phyloP scores from a whole-genome alignment of 2,888 invertebrate genomes.

The Gerosis bhagava region DNA sequence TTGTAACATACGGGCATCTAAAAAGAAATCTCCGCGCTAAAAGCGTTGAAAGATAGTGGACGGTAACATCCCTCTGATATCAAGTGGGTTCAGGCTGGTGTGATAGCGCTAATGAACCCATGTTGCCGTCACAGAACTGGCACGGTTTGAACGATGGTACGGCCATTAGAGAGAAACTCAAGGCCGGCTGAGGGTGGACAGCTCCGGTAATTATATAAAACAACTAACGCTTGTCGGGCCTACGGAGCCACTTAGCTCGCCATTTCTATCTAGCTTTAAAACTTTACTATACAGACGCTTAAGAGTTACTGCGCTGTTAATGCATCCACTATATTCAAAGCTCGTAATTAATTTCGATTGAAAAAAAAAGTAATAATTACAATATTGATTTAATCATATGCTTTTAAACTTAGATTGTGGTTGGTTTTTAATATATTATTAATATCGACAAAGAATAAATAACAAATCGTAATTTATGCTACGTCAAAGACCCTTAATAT shows the following conservation, averaged over 20 bases:
- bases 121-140: constrained; percentile 71
- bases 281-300: constrained; percentile 17
- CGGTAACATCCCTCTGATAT: constrained; percentile 59
- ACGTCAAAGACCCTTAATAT: no score
- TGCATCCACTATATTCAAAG: constrained; percentile 21
- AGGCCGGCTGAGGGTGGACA: constrained; percentile 64
- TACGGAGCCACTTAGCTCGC: constrained; percentile 25
- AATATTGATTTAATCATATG: no score
- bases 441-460: no score
- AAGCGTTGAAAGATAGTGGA: constrained; percentile 69
- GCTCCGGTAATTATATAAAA: constrained; percentile 67
- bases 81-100: constrained; percentile 44
- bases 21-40: constrained; percentile 63
- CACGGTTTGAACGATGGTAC: constrained; percentile 63
- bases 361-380: no score
- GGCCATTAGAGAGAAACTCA: constrained; percentile 63
- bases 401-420: no score
- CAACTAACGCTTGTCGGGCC: constrained; percentile 37
- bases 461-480: no score
- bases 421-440: no score
- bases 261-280: constrained; percentile 21
- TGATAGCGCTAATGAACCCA: constrained; percentile 78
- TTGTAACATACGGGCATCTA: constrained; percentile 39
- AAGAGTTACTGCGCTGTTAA: constrained; percentile 10
- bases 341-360: constrained; percentile 18